Evolutionary conservation across 2,888 invertebrate species (phyloP), one percentile per base, ranked within the genome.

Genomic region (Plebejus argus): DNA sequence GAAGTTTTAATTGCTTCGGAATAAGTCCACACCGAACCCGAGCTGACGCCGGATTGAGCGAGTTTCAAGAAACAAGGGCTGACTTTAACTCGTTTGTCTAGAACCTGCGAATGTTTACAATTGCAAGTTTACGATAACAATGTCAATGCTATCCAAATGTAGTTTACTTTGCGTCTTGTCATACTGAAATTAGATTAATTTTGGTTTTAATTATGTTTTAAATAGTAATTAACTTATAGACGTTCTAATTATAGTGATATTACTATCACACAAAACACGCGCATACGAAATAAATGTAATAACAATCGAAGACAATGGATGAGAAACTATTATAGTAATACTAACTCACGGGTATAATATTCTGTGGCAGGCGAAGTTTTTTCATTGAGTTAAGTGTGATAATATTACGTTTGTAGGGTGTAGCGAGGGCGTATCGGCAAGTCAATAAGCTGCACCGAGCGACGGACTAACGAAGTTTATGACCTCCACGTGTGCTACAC

Each of bases 1-100:
- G 83, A 92, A 92, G 91, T 92, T 93, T 93, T 91, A 92, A 92
- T 93, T 92, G 90, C 89, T 89, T 87, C 82, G 83, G 84, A 88
- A 88, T 89, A 89, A 89, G 89, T 88, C 87, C 84, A 86, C 84
- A 85, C 83, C 84, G 84, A 81, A 82, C 82, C 82, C 79, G 81
- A 80, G 78, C 81, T 78, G 82, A 79, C 78, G 80, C 80, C 79
- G 80, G 80, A 82, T 81, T 78, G 81, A 81, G 80, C 58, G 82
- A 85, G 81, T 84, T 83, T 80, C 77, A 79, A 81, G 78, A 78
- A 81, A 82, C 83, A 84, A 84, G 83, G 83, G 83, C 82, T 81
- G 82, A 83, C 81, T 83, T 79, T 80, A 82, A 84, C 83, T 84
- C 85, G 85, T 87, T 87, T 86, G 85, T 82, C 82, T 87, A 85